These are phyloP conservation scores for Pangasius mekongensis DNA, from an alignment of 2,797 vertebrate genomes.

Conservation along the genomic window DNA sequence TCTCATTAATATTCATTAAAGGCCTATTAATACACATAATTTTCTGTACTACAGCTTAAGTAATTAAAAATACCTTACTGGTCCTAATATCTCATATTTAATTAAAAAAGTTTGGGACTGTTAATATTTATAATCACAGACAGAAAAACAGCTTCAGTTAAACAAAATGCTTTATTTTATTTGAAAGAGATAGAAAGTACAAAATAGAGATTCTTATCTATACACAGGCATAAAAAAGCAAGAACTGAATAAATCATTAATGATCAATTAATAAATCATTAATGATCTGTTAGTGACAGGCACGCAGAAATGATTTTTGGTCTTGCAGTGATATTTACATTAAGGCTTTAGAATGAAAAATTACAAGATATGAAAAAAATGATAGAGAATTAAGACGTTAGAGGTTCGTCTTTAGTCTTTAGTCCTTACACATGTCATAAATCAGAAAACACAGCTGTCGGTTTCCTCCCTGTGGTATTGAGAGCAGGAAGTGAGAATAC, in stretches of 20 bases:
- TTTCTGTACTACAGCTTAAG: not conserved
- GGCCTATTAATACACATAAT: not conserved
- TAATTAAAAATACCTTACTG: not conserved
- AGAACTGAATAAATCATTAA: slow-evolving; percentile 53
- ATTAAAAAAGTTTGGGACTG: not conserved
- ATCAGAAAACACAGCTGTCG: slow-evolving; percentile 15
- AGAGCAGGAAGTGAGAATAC: slow-evolving; percentile 4
- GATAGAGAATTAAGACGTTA: slow-evolving; percentile 39
- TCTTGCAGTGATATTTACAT: slow-evolving; percentile 61
- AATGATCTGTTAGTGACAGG: slow-evolving; percentile 56
- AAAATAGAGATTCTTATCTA: slow-evolving; percentile 83
- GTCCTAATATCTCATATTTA: not conserved
- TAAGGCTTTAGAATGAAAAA: slow-evolving; percentile 16
- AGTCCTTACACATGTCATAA: slow-evolving; percentile 25
- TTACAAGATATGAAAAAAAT: slow-evolving; percentile 13
- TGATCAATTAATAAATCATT: slow-evolving; percentile 45
- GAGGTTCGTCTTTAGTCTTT: slow-evolving; percentile 26
- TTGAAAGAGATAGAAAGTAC: slow-evolving; percentile 74
- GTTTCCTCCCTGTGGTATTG: slow-evolving; percentile 13
- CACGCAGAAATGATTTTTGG: slow-evolving; percentile 58
- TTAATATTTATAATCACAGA: not conserved
- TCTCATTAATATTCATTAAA: not conserved
- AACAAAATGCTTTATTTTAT: slow-evolving; percentile 74
- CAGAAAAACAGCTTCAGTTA: slow-evolving; percentile 32
- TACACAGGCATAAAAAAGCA: slow-evolving; percentile 72